Base-by-base conservation (phyloP, 2,888 invertebrate species). In the Chloroclystis v-ata region DNA sequence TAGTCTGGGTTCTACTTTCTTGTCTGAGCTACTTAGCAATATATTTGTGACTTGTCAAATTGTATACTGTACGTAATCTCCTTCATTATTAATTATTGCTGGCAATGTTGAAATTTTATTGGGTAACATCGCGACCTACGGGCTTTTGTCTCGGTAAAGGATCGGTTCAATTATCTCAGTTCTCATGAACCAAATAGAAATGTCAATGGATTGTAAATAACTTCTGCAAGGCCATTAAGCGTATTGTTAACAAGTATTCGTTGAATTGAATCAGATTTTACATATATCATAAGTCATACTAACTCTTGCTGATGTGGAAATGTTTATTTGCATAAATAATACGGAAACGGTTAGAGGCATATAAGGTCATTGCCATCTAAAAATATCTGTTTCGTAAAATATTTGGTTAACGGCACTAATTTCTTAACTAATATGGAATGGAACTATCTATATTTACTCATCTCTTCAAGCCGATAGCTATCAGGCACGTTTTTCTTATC, bases 361-460 rank as follows among this genome's bases (percentile, higher is more conserved):
- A 64, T 67, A 71, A 20, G 80, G 82, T 78, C 82, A 82, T 74
- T 82, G 79, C 74, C 76, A 77, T 76, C 76, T 75, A 77, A 79
- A 72, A 61, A 48, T 61, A 69, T 72, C 74, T 71, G 64, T 52
- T 56, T 35, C 10, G 35, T 35, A 20, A 20, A 20, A 16, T 20
- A 14, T 33, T 9, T 14, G 10, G 8, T 11, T 80, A 81, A 82
- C 80, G 80, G 77, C 68, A 69, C 63, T 59, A 56, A 56, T 20
- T 51, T 61, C 64, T 62, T 52, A 54, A 56, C 56, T 65, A 66
- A 69, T 65, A 74, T 70, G 63, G 67, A 78, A 74, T 70, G 63
- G 67, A 78, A 77, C 75, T 80, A 75, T 78, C 76, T 78, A 76
- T 72, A 75, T 44, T 38, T 43, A 49, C 48, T 45, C 43, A 56